Evolutionary conservation across 2,888 invertebrate species (phyloP).

Genomic region (Mantis religiosa): DNA sequence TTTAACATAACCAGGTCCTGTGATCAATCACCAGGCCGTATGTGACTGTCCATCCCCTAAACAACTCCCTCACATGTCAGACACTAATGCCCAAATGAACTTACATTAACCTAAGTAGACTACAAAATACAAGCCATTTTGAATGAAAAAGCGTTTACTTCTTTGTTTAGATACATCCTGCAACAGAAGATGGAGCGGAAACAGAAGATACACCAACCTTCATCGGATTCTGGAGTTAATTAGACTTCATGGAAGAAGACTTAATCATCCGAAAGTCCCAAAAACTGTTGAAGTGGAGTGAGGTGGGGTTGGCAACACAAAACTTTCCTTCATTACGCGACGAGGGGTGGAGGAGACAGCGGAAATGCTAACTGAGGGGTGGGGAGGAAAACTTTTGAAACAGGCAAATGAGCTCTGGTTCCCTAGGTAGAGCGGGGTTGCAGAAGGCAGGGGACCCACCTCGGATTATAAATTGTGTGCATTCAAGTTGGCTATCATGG

Average conservation of each 20-base stretch:
- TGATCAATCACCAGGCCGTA: too few species aligned
- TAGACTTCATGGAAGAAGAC: neutral
- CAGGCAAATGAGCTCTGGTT: neutral
- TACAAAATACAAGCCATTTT: too few species aligned
- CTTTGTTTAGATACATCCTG: neutral
- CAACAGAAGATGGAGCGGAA: neutral
- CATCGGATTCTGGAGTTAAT: neutral
- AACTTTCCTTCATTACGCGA: neutral
- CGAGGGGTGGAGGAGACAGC: neutral
- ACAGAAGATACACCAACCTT: neutral
- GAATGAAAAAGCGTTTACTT: neutral
- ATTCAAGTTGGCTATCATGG: neutral
- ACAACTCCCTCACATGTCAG: too few species aligned
- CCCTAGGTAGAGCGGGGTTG: neutral
- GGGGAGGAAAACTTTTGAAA: neutral
- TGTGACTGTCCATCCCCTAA: too few species aligned
- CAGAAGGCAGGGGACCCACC: neutral
- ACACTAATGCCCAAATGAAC: too few species aligned
- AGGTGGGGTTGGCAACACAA: neutral
- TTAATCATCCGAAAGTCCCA: neutral
- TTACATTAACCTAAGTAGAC: too few species aligned
- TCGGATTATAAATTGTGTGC: neutral
- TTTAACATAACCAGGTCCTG: too few species aligned
- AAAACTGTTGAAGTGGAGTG: neutral
- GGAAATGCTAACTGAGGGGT: neutral